These are phyloP conservation scores for Plodia interpunctella DNA, from an alignment of 1,140 invertebrate genomes.

Conservation along the genomic window DNA sequence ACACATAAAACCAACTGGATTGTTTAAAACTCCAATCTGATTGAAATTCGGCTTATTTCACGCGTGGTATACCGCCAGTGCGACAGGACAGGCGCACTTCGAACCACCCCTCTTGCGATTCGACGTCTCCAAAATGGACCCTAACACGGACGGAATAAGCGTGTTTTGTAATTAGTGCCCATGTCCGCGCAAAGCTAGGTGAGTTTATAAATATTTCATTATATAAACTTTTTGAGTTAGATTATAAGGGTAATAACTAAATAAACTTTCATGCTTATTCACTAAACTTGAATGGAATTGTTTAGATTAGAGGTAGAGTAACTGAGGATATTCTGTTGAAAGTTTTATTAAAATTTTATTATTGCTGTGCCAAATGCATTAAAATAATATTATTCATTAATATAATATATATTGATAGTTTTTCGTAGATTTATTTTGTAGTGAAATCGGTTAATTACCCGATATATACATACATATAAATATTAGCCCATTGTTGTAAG, in stretches of 20 bases:
- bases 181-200: conserved; percentile 40
- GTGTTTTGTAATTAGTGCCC: conserved; percentile 53
- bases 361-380: not conserved
- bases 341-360: not conserved
- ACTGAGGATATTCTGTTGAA: not conserved
- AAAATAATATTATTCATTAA: too few species aligned
- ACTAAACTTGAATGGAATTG: conserved; percentile 2
- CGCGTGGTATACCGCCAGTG: conserved; percentile 37
- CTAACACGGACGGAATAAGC: conserved; percentile 55
- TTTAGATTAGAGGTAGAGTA: conserved; percentile 16
- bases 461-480: too few species aligned
- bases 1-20: conserved; percentile 38
- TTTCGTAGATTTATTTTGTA: too few species aligned
- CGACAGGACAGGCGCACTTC: conserved; percentile 48
- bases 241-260: conserved; percentile 4
- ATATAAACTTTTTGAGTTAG: conserved; percentile 11
- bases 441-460: too few species aligned
- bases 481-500: too few species aligned
- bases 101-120: conserved; percentile 17
- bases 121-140: conserved; percentile 61
- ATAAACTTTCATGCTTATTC: conserved; percentile 3
- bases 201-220: conserved; percentile 38
- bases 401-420: too few species aligned
- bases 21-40: conserved; percentile 48
- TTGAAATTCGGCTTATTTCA: conserved; percentile 46